These are phyloP conservation scores for Corythucha ciliata DNA, from an alignment of 2,888 invertebrate genomes.

Conservation along the genomic window DNA sequence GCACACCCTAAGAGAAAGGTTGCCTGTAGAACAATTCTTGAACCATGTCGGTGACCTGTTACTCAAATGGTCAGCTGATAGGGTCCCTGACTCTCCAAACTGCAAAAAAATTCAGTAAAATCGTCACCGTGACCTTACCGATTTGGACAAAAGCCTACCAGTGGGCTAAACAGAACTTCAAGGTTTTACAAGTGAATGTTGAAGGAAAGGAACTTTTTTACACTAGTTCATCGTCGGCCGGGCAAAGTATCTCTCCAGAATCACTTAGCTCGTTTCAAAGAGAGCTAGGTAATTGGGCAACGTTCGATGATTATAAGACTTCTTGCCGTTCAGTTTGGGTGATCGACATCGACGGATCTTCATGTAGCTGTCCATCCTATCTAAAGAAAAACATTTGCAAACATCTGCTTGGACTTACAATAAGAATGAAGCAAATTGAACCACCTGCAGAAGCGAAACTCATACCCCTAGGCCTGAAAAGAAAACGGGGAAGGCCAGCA, in stretches of 20 bases:
- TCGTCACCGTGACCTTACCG: neutral
- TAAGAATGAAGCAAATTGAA: no score
- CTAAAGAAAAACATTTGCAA: no score
- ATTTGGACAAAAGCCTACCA: conserved; percentile 2
- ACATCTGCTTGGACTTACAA: no score
- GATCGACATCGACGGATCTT: no score
- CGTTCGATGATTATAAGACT: neutral
- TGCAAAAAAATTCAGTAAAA: neutral
- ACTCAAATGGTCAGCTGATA: neutral
- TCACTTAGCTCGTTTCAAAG: neutral
- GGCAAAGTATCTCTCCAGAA: no score
- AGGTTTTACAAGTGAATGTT: neutral
- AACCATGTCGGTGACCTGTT: neutral
- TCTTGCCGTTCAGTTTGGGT: no score
- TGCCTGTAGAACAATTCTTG: conserved; percentile 2
- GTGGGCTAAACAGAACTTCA: neutral
- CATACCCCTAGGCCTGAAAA: no score
- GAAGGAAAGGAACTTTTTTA: neutral
- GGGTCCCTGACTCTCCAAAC: neutral
- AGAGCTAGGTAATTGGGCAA: neutral
- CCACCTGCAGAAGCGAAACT: no score
- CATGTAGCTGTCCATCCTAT: no score
- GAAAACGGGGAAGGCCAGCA: no score
- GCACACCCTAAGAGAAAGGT: conserved; percentile 9
- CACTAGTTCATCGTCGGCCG: conserved; percentile 1